phyloP scores from a whole-genome alignment of 2,888 invertebrate species.

The Zonitis immaculata region DNA sequence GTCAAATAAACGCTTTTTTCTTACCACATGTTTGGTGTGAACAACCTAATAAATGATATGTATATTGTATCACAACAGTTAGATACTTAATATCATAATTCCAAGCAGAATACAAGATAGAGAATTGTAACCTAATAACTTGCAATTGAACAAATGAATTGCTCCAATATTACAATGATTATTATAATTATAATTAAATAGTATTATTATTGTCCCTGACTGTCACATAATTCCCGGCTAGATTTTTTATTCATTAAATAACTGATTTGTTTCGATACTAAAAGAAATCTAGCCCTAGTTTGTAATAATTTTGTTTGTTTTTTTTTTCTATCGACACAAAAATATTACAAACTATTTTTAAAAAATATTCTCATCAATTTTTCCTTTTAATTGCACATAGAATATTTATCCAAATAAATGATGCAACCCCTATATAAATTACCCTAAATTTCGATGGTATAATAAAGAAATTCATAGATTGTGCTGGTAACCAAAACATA shows the following conservation, averaged over 20 bases:
- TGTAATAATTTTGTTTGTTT: not conserved
- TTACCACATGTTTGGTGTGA: no score
- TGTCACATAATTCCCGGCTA: not conserved
- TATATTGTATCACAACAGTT: not conserved
- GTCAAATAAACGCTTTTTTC: no score
- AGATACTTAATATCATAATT: not conserved
- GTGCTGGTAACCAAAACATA: slow-evolving; percentile 78
- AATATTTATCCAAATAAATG: slow-evolving; percentile 81
- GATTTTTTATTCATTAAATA: not conserved
- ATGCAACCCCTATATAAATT: slow-evolving; percentile 71
- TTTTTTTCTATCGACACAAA: not conserved
- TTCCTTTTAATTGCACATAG: slow-evolving; percentile 75
- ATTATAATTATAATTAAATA: not conserved
- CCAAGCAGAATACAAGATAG: no score
- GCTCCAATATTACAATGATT: not conserved
- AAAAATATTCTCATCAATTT: not conserved
- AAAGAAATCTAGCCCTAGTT: not conserved
- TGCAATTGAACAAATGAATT: no score
- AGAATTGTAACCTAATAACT: not conserved
- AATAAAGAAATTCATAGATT: slow-evolving; percentile 70
- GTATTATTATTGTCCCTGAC: slow-evolving; percentile 2
- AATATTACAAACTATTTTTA: not conserved
- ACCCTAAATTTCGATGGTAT: slow-evolving; percentile 70
- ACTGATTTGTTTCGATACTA: not conserved
- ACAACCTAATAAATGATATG: not conserved